Evolutionary conservation across 1,140 invertebrate genomes (phyloP), one percentile per base, ranked within the genome.

Genomic region (Plutomurus gul): DNA sequence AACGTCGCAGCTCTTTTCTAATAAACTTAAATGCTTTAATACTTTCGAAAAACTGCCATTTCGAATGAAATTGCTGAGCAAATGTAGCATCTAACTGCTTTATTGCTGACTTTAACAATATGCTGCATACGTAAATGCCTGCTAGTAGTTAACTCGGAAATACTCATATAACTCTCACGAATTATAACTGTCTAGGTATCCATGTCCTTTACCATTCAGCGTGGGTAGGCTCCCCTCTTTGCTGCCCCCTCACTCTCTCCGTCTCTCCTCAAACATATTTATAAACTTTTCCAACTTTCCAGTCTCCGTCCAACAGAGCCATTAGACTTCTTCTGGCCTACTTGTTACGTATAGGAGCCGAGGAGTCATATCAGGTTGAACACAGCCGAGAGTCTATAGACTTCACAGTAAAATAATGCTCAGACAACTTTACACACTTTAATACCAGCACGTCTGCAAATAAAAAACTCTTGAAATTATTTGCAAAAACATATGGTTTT

Each of bases 1-100:
- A 33, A n/a, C 16, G 11, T 33, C 56, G 56, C 0, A 65, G 56
- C 56, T 65, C 30, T 33, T 65, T 51, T 27, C 56, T 65, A 65
- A 65, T 65, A 65, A 65, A 65, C 56, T 65, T 65, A 65, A 65
- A 65, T 65, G 56, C 36, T 65, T 65, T 65, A 65, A 65, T 65
- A 65, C 56, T 65, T 65, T 65, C 56, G 30, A 65, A 65, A 65
- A 65, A 65, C 56, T 65, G 56, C 56, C 56, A 65, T 65, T 65
- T 65, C 56, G 36, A 25, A 65, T 65, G 27, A 65, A 65, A 65
- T 65, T 65, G 56, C 56, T 65, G 30, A 30, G 27, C 56, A 65
- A 65, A 65, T 65, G 56, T 65, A 65, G 56, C 56, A 65, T 36
- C 56, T 65, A 65, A 65, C 56, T 65, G 36, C 56, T 65, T 65